Conservation (phyloP, 2,797 vertebrate species). For the Syndactyla subalaris region DNA sequence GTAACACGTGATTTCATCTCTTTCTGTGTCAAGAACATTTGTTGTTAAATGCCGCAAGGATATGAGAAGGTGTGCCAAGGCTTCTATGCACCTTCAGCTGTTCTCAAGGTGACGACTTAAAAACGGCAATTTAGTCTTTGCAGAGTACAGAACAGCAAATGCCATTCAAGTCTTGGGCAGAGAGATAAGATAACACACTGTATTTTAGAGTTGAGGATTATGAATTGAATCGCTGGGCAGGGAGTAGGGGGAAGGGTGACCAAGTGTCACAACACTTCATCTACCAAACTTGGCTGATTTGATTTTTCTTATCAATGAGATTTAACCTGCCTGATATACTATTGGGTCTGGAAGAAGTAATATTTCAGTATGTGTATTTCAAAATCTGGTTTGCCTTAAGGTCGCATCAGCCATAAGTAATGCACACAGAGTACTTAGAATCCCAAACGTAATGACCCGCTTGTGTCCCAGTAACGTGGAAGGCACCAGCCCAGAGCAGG, state of each 20-base stretch:
- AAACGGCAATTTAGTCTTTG: not conserved
- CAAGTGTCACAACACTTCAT: not conserved
- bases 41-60: not conserved
- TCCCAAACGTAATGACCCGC: not conserved
- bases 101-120: not conserved
- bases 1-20: not conserved
- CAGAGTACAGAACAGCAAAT: not conserved
- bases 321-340: not conserved
- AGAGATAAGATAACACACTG: not conserved
- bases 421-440: not conserved
- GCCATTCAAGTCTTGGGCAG: not conserved
- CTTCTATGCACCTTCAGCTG: not conserved
- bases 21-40: not conserved
- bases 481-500: not conserved
- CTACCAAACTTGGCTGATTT: not conserved
- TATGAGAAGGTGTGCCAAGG: slow-evolving; percentile 13
- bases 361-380: not conserved
- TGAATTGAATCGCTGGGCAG: not conserved
- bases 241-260: too few species aligned
- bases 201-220: not conserved
- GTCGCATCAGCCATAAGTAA: not conserved
- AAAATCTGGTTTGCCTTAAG: not conserved
- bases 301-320: not conserved
- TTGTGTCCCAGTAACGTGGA: not conserved
- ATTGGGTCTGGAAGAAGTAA: not conserved